Base-by-base conservation (phyloP, 2,797 vertebrate species). In the Staurois parvus region DNA sequence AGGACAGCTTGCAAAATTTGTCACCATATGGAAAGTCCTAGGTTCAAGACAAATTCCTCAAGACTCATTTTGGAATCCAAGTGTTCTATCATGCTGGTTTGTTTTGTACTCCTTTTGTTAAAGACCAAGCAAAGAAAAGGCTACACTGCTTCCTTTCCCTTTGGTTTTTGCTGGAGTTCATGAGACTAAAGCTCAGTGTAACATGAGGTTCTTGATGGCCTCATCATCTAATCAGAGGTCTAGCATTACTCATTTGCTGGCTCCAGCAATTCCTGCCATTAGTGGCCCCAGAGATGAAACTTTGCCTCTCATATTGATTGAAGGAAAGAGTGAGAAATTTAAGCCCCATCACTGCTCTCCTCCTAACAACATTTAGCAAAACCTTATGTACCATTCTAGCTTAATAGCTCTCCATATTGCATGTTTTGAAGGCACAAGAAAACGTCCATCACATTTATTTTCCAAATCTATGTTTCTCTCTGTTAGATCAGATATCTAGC, bases 191-290 rank as follows among this genome's bases (percentile, higher is more conserved):
- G 85, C 93, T 87, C 91, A 94, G 92, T 93, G 91, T 92, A 94
- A 93, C 94, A 94, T 95, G 95, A 94, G 92, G 91, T 89, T 92
- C 93, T 92, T 94, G 93, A 95, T 94, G 94, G 94, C 94, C 94
- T 95, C 91, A 93, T 95, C 94, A 93, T 94, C 94, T 94, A 93
- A 93, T 94, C 94, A 92, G 93, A 94, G 94, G 96, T 96, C 96
- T 97, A 97, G 95, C 96, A 96, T 98, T 97, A 97, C 96, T 94
- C 95, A 95, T 94, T 95, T 94, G 91, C 92, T 91, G 94, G 95
- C 96, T 97, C 95, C 95, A 96, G 94, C 94, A 96, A 96, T 96
- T 97, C 95, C 95, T 96, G 96, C 96, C 95, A 97, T 98, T 98
- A 97, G 93, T 90, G 96, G 93, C 96, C 96, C 95, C 89, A 89